Base-by-base conservation (phyloP, 2,113 vertebrate species). In the Acrocephalus arundinaceus region DNA sequence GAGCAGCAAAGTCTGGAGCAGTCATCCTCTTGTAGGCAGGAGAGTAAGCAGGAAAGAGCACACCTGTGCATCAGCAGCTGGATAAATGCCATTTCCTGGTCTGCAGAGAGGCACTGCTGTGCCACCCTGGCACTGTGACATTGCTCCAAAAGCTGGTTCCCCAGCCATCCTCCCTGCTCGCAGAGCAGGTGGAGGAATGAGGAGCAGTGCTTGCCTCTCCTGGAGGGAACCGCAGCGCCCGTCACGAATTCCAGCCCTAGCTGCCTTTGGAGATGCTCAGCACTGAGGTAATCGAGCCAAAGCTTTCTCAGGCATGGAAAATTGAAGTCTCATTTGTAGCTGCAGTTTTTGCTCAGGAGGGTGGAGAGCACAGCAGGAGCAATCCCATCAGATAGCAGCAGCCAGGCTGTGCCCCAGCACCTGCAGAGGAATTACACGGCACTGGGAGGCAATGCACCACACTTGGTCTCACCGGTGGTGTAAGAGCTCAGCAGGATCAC, bases 171-270 rank as follows among this genome's bases (percentile, higher is more conserved):
- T 74, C 41, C 11, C 1, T 6, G 9, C 30, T 31, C 52, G 58
- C 21, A 5, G 3, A 76, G 85, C 93, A 63, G 85, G 46, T 54
- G 72, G 24, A 91, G 83, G 72, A 74, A 67, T 13, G 70, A 66
- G 85, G 81, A 35, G 92, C n/a, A 12, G 55, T 9, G n/a, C 43
- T 67, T 33, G 75, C 43, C 70, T 54, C 49, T 23, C 75, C 86
- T 1, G 0, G 27, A 68, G 58, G 35, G 82, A 91, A 63, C 6
- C 0, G 1, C 61, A 66, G 55, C 1, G 0, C n/a, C 51, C 9
- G 39, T 20, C 3, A 1, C 0, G 0, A 27, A 15, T 58, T 37
- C 31, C 76, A 51, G 8, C 11, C 72, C 41, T 0, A 0, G 23
- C 41, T 39, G 33, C 12, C 77, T 85, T 23, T 78, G 74, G 75